Evolutionary conservation across 2,888 invertebrate genomes (phyloP).

Genomic region (Danaus chrysippus): DNA sequence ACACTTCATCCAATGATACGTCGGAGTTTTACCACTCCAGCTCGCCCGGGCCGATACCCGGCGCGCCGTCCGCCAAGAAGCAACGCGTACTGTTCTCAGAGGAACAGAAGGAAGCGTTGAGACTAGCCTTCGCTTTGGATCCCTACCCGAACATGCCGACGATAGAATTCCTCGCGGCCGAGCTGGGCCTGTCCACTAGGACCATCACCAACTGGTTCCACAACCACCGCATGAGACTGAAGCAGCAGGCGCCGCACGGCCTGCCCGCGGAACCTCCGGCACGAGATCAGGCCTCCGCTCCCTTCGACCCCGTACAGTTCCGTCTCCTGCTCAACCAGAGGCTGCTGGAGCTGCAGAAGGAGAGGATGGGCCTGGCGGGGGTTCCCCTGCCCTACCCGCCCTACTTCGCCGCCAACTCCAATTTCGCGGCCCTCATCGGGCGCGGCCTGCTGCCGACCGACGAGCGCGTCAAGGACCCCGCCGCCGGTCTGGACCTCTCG

Average conservation of each 20-base stretch:
- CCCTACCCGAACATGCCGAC: constrained; percentile 98
- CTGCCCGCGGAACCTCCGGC: constrained; percentile 86
- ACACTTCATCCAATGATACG: constrained; percentile 92
- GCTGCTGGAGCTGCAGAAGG: constrained; percentile 91
- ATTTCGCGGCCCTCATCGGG: constrained; percentile 87
- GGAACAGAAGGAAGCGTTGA: constrained; percentile 97
- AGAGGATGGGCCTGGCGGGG: constrained; percentile 87
- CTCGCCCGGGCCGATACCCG: constrained; percentile 86
- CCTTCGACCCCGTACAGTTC: constrained; percentile 96
- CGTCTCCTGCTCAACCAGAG: constrained; percentile 92
- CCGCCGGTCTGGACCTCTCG: constrained; percentile 92
- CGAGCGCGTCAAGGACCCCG: constrained; percentile 84
- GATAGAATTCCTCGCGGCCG: constrained; percentile 95
- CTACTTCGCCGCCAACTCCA: constrained; percentile 87
- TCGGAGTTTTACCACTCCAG: constrained; percentile 93
- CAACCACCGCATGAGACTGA: constrained; percentile 98
- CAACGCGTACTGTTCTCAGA: constrained; percentile 98
- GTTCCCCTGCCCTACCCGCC: constrained; percentile 88
- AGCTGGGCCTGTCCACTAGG: constrained; percentile 93
- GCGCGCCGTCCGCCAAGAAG: constrained; percentile 93
- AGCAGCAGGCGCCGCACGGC: constrained; percentile 92
- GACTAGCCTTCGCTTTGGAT: constrained; percentile 96
- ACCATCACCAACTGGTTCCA: constrained; percentile 99
- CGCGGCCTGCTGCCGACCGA: constrained; percentile 82
- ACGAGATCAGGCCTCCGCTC: constrained; percentile 84